These are phyloP conservation scores for Pristiophorus japonicus DNA, from an alignment of 2,113 vertebrate genomes.

Conservation along the genomic window DNA sequence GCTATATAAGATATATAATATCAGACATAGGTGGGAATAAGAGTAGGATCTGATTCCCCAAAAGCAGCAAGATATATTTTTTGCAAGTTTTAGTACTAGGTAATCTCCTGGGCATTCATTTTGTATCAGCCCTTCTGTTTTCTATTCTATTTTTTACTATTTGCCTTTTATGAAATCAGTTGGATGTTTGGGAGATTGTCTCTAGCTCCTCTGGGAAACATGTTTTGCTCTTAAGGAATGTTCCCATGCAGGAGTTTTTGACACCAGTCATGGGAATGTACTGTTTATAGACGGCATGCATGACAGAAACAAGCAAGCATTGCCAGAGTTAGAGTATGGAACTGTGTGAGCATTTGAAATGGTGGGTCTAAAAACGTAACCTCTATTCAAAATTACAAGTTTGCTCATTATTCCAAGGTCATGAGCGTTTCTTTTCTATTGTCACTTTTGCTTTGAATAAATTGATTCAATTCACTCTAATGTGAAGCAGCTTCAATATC, in stretches of 20 bases:
- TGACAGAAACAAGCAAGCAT: not conserved
- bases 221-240: constrained; percentile 22
- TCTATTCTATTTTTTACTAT: not conserved
- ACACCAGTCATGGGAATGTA: constrained; percentile 35
- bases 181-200: constrained; percentile 13
- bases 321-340: not conserved
- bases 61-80: not conserved
- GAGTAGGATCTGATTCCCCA: not conserved
- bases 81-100: not conserved
- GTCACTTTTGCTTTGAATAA: not conserved
- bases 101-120: not conserved
- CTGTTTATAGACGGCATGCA: not conserved
- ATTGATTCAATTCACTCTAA: not conserved
- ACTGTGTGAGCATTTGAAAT: not conserved
- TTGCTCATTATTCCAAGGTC: not conserved
- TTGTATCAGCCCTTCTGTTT: not conserved
- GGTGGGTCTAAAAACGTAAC: not conserved
- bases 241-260: constrained; percentile 38
- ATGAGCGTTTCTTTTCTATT: not conserved
- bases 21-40: not conserved
- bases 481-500: not conserved
- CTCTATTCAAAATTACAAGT: not conserved
- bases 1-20: not conserved
- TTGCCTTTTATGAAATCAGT: constrained; percentile 13
- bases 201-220: constrained; percentile 32